Evolutionary conservation across 1,140 invertebrate genomes (phyloP).

Genomic region (Belonocnema kinseyi): DNA sequence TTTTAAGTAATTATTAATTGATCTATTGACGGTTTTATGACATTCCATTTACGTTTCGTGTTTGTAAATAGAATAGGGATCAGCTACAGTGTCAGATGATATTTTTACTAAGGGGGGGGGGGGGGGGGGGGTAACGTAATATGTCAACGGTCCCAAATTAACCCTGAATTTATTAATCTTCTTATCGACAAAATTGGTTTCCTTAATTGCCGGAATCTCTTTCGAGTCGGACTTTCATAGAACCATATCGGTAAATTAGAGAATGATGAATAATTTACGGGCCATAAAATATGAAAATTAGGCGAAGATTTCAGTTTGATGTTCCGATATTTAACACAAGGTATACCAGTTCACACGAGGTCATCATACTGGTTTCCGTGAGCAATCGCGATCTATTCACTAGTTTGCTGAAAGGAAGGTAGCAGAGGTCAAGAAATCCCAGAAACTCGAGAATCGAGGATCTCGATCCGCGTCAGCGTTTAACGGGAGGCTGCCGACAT

Average conservation of each 20-base stretch:
- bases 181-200: background rate
- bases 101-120: too few species aligned
- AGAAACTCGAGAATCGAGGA: slow-evolving; percentile 32
- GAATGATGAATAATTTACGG: slow-evolving; percentile 29
- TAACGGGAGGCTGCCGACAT: slow-evolving; percentile 18
- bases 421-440: slow-evolving; percentile 32
- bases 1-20: too few species aligned
- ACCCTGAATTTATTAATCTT: background rate
- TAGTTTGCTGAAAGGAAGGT: slow-evolving; percentile 20
- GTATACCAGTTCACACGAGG: background rate
- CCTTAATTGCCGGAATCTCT: background rate
- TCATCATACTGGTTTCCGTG: slow-evolving; percentile 30
- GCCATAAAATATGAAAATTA: slow-evolving; percentile 34
- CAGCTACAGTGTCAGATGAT: too few species aligned
- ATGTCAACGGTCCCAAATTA: background rate
- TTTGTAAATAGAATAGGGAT: too few species aligned
- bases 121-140: too few species aligned
- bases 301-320: slow-evolving; percentile 36
- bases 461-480: slow-evolving; percentile 26
- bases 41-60: too few species aligned
- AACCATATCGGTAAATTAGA: background rate
- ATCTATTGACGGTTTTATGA: too few species aligned
- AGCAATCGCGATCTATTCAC: slow-evolving; percentile 28
- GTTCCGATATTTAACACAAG: slow-evolving; percentile 21
- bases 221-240: background rate